Evolutionary conservation across 2,888 invertebrate species (phyloP), one percentile per base, ranked within the genome.

Genomic region (Pseudoips prasinana): DNA sequence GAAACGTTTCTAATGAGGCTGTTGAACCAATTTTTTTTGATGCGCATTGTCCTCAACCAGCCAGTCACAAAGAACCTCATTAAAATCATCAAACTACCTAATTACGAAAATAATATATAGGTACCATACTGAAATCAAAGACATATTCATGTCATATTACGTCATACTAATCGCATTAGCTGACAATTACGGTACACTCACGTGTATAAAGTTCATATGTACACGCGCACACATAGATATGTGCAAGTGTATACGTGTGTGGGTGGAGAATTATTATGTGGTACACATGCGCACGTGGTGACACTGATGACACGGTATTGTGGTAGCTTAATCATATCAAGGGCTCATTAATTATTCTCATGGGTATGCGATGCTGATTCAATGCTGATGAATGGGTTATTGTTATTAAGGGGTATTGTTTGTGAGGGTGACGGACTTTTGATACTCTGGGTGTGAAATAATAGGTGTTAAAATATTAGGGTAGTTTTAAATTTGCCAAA

Each of bases 281-380:
- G 11, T 27, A 22, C 30, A 28, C 18, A 25, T 39, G 36, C 38
- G 39, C 29, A 33, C 34, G 29, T 29, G 45, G 39, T 63, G 59
- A 61, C 67, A 65, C 58, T 82, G 79, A 82, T 81, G 79, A 83
- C 79, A 74, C 39, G 50, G 65, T 70, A 81, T 84, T 84, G 82
- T 83, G 79, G 73, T 44, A 52, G 70, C 64, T 70, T 82, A 82
- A 84, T 81, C 76, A 80, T 82, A 83, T 81, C 75, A 70, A 64
- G 65, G 64, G 43, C 66, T 69, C 74, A 76, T 83, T 81, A 84
- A 81, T 83, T 76, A 83, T 83, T 74, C 82, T 62, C 68, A 35
- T 37, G 50, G 67, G 60, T 59, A 56, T 54, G 61, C 51, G 33
- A 57, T 50, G 57, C 66, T 41, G 63, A 70, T 73, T 65, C 64